phyloP scores from a whole-genome alignment of 1,140 invertebrate genomes.

The Bombus sylvicola region DNA sequence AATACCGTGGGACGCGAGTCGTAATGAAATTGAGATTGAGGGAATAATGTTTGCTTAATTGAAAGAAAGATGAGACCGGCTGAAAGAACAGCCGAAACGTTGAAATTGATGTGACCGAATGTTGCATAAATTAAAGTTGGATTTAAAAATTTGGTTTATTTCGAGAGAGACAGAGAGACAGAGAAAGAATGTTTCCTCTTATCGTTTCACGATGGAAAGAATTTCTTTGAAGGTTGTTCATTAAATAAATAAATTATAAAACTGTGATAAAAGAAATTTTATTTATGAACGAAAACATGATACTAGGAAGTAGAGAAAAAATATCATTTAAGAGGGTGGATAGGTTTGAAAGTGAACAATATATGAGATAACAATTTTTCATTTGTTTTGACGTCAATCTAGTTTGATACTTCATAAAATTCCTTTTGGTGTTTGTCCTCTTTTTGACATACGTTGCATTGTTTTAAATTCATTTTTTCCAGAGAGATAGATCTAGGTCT shows the following conservation, averaged over 20 bases:
- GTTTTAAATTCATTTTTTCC: background rate
- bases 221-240: background rate
- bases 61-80: background rate
- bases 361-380: slow-evolving; percentile 3
- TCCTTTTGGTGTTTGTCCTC: background rate
- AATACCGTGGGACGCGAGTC: background rate
- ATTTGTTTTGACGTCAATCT: slow-evolving; percentile 5
- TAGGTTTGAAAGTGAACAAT: background rate
- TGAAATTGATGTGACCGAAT: background rate
- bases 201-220: no score
- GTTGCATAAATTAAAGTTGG: background rate
- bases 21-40: slow-evolving; percentile 10
- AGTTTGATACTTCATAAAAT: slow-evolving; percentile 8
- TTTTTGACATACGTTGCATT: background rate
- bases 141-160: background rate
- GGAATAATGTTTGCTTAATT: slow-evolving; percentile 24
- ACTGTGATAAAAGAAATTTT: background rate
- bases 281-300: background rate
- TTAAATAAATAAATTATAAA: background rate
- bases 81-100: background rate
- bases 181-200: no score
- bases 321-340: background rate
- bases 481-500: background rate
- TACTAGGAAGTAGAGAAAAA: background rate
- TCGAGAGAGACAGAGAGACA: no score